Evolutionary conservation across 2,113 vertebrate species (phyloP).

Genomic region (Xenopus tropicalis): UCB_Xtro_10.0 CM004448.2:22827001-22827500

Average conservation of each 20-base stretch:
- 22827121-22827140: not conserved
- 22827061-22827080: too few species aligned
- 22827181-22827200: not conserved
- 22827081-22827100: not conserved
- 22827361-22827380: slow-evolving; percentile 13
- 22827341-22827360: slow-evolving; percentile 7
- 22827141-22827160: not conserved
- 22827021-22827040: too few species aligned
- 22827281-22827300: slow-evolving; percentile 12
- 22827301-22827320: slow-evolving; percentile 1
- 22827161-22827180: not conserved
- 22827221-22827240: slow-evolving; percentile 9
- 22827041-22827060: too few species aligned
- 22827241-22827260: not conserved
- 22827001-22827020: not conserved
- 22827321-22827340: not conserved
- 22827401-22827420: not conserved
- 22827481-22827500: not conserved
- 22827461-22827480: not conserved
- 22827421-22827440: slow-evolving; percentile 4
- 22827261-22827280: not conserved
- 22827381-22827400: slow-evolving; percentile 11
- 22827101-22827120: not conserved
- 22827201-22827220: not conserved
- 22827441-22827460: not conserved